These are phyloP conservation scores for Clytia hemisphaerica DNA, from an alignment of 30 jellyfish, hydroid and myxozoan genomes.

Conservation along the genomic window DNA sequence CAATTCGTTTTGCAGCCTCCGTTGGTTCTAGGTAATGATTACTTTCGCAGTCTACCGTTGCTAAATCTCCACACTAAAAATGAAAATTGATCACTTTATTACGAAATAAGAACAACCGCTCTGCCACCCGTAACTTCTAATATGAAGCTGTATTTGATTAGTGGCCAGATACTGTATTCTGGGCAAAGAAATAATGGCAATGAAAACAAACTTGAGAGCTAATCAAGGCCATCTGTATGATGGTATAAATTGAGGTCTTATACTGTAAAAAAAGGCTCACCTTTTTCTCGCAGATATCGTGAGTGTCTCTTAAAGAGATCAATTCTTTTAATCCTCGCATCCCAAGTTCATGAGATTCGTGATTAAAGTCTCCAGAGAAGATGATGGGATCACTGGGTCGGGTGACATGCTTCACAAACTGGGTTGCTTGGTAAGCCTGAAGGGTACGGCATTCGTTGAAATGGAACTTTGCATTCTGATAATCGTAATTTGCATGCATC, in stretches of 20 bases:
- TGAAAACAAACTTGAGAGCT: too few species aligned
- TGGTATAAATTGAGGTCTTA: not conserved
- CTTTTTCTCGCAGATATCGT: conserved; percentile 36
- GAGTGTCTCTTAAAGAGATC: conserved; percentile 44
- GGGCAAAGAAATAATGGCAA: too few species aligned
- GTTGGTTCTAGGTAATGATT: conserved; percentile 34
- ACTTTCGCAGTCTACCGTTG: conserved; percentile 33
- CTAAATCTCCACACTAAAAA: conserved; percentile 25
- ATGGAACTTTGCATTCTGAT: conserved; percentile 8
- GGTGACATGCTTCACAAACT: conserved; percentile 40
- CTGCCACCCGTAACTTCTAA: too few species aligned
- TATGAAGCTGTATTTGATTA: too few species aligned
- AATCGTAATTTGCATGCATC: conserved; percentile 79
- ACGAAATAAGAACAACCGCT: too few species aligned
- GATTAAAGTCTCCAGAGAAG: conserved; percentile 84
- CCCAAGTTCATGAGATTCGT: conserved; percentile 61
- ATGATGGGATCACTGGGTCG: conserved; percentile 69
- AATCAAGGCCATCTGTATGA: not conserved
- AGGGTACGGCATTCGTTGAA: conserved; percentile 70
- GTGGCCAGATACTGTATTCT: too few species aligned
- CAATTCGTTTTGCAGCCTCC: conserved; percentile 57
- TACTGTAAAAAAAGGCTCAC: conserved; percentile 5
- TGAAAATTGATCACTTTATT: not conserved
- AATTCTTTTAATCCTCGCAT: conserved; percentile 31
- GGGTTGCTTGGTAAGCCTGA: conserved; percentile 61